These are phyloP conservation scores for Speoplatyrhinus poulsoni DNA, from an alignment of 2,113 vertebrate genomes.

Conservation along the genomic window DNA sequence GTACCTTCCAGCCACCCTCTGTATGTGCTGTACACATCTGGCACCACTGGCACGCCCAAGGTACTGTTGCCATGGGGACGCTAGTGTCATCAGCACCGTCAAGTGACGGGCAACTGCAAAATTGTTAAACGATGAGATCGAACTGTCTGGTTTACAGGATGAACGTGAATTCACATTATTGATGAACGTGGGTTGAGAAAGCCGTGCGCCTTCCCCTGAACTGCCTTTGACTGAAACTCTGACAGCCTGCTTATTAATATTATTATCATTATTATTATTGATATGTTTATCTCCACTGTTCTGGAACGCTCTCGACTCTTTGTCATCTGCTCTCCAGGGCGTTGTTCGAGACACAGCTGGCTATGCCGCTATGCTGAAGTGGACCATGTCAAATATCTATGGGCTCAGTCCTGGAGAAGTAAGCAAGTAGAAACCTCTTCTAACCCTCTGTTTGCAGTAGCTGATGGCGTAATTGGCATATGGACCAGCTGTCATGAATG, in stretches of 20 bases:
- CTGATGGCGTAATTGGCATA: not conserved
- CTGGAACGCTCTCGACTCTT: constrained; percentile 2
- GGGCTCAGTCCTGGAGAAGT: constrained; percentile 92
- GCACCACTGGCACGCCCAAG: constrained; percentile 94
- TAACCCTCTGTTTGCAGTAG: constrained; percentile 5
- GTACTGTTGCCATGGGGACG: constrained; percentile 58
- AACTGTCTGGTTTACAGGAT: too few relatives aligned
- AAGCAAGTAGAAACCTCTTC: constrained; percentile 57
- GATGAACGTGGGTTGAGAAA: not conserved
- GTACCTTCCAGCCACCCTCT: constrained; percentile 88
- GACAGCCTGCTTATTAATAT: constrained; percentile 2
- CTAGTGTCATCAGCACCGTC: not conserved
- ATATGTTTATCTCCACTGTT: not conserved
- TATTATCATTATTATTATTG: too few relatives aligned
- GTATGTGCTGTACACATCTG: constrained; percentile 96
- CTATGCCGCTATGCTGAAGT: constrained; percentile 95
- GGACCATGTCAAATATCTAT: constrained; percentile 95
- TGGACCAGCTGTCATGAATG: constrained; percentile 3
- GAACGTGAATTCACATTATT: too few relatives aligned
- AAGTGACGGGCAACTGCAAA: not conserved
- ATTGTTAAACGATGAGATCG: too few relatives aligned
- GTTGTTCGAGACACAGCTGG: constrained; percentile 90
- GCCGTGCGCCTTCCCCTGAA: constrained; percentile 17
- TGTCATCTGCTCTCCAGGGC: constrained; percentile 77
- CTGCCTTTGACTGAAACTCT: constrained; percentile 29